These are phyloP conservation scores for Glomeris marginata DNA, from an alignment of 2,888 invertebrate genomes.

Conservation along the genomic window DNA sequence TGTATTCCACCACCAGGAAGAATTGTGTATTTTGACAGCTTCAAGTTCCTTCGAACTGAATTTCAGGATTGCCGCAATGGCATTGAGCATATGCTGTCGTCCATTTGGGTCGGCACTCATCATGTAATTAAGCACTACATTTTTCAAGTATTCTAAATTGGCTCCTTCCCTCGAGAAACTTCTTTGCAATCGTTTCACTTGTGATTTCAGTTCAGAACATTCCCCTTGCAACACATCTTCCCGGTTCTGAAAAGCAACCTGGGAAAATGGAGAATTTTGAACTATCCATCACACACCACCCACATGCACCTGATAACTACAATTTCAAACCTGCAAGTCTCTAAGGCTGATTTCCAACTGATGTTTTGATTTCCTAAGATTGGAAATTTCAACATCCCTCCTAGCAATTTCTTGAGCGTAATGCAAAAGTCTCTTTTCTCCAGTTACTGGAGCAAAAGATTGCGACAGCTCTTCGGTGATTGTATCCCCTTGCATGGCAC, in stretches of 20 bases:
- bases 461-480: conserved; percentile 10
- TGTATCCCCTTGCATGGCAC: conserved; percentile 7
- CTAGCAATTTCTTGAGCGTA: conserved; percentile 68
- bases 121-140: conserved; percentile 69
- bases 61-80: conserved; percentile 68
- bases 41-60: conserved; percentile 57
- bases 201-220: conserved; percentile 34
- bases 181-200: conserved; percentile 31
- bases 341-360: conserved; percentile 37
- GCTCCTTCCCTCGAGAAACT: conserved; percentile 56
- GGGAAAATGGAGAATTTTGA: conserved; percentile 29
- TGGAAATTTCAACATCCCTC: conserved; percentile 59
- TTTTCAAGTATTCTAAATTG: conserved; percentile 77
- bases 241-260: too few relatives aligned
- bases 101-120: conserved; percentile 51
- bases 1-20: conserved; percentile 15
- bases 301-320: conserved; percentile 31
- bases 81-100: conserved; percentile 70
- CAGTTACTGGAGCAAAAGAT: conserved; percentile 18
- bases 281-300: conserved; percentile 37
- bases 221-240: conserved; percentile 36
- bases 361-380: conserved; percentile 54
- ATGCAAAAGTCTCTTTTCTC: conserved; percentile 44
- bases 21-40: conserved; percentile 22
- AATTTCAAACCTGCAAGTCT: conserved; percentile 34